These are phyloP conservation scores for Psittacara wagleri DNA, from an alignment of 2,113 vertebrate species.

Conservation along the genomic window DNA sequence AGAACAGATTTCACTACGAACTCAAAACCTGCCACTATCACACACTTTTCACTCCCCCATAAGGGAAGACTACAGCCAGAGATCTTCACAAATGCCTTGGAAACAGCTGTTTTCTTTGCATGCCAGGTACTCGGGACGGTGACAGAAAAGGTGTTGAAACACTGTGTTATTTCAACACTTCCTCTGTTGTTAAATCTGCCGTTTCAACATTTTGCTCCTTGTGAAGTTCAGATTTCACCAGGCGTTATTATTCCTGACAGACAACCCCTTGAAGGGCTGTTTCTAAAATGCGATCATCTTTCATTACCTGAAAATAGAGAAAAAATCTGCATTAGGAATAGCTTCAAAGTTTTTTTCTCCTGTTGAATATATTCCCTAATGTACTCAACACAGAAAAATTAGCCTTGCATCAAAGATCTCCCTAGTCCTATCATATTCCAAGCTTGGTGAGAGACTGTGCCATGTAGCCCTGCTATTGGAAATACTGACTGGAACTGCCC, in stretches of 20 bases:
- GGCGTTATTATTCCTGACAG: not conserved
- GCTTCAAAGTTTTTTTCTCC: not conserved
- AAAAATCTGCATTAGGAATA: not conserved
- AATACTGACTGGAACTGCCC: not conserved
- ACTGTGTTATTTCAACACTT: not conserved
- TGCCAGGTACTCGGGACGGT: not conserved
- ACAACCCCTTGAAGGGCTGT: not conserved
- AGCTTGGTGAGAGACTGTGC: not conserved
- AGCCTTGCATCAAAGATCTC: not conserved
- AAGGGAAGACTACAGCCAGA: not conserved
- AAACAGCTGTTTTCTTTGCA: not conserved
- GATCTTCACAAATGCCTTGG: not conserved
- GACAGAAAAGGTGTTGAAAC: not conserved
- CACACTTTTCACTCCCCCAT: not conserved
- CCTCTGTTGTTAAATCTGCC: not conserved
- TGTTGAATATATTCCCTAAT: not conserved
- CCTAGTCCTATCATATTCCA: not conserved
- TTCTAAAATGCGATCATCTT: not conserved
- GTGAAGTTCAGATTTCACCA: not conserved
- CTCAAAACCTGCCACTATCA: slow-evolving; percentile 3
- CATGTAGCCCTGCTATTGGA: not conserved
- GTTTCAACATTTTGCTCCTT: not conserved
- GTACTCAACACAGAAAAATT: not conserved
- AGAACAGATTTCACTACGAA: slow-evolving; percentile 7
- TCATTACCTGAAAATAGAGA: not conserved